These are phyloP conservation scores for Corbicula japonica DNA, from an alignment of 2,888 invertebrate species.

Conservation along the genomic window DNA sequence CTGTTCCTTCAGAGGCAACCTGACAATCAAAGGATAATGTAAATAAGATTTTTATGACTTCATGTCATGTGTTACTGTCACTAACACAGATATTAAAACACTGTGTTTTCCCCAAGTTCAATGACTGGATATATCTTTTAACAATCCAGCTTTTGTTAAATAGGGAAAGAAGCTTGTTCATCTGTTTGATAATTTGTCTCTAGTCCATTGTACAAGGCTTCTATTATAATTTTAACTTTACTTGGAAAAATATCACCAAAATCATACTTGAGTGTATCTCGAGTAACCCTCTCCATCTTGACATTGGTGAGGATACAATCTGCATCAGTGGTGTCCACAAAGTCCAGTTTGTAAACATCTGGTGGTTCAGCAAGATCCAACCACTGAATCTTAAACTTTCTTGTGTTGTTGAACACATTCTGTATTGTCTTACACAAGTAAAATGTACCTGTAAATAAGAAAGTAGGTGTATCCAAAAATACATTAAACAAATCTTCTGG, in stretches of 20 bases:
- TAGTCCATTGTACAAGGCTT: no score
- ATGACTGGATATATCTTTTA: no score
- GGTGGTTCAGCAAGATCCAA: constrained; percentile 87
- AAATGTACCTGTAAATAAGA: constrained; percentile 85
- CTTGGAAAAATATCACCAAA: not conserved
- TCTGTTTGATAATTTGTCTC: no score
- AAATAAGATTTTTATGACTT: no score
- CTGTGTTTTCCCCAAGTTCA: no score
- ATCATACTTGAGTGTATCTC: constrained; percentile 89
- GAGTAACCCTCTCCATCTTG: constrained; percentile 91
- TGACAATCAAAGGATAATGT: no score
- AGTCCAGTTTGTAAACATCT: constrained; percentile 93
- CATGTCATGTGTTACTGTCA: no score
- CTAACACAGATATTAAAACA: no score
- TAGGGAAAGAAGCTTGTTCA: no score
- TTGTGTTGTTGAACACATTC: constrained; percentile 95
- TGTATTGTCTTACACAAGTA: constrained; percentile 95
- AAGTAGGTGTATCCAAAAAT: no score
- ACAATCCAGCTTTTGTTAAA: no score
- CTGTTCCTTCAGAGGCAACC: constrained; percentile 91
- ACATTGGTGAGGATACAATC: constrained; percentile 91
- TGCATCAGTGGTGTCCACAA: constrained; percentile 92
- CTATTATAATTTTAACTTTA: not conserved
- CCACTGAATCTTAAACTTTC: constrained; percentile 95
- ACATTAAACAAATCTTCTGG: no score